Evolutionary conservation across 2,797 vertebrate species (phyloP).

Genomic region (Siniperca undulata): DNA sequence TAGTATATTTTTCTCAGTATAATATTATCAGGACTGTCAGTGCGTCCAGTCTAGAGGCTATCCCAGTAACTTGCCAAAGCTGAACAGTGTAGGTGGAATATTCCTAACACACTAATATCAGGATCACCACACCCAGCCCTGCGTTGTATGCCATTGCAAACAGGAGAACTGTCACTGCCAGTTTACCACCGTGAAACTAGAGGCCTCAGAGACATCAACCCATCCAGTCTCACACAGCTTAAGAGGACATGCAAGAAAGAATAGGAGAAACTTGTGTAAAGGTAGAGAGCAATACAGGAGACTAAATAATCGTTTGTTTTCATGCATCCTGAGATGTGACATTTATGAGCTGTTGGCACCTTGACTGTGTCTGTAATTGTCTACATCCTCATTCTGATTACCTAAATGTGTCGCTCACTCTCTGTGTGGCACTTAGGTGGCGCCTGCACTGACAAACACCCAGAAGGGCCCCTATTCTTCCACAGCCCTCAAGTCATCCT

Average conservation of each 20-base stretch:
- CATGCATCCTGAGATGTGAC: background rate
- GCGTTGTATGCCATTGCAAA: background rate
- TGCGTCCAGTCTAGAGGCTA: background rate
- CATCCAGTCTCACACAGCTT: background rate
- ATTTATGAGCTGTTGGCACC: background rate
- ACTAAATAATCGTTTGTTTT: background rate
- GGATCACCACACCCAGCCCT: background rate
- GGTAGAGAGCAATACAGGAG: background rate
- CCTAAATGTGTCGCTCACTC: conserved; percentile 19
- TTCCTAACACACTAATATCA: background rate
- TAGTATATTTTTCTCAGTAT: background rate
- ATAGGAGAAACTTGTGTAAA: background rate
- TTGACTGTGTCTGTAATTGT: background rate
- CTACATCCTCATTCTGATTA: background rate
- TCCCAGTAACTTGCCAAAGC: background rate
- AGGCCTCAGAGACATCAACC: background rate
- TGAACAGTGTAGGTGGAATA: background rate
- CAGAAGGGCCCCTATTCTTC: conserved; percentile 90
- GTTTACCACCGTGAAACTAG: background rate
- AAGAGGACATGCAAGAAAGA: background rate
- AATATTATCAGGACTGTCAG: background rate
- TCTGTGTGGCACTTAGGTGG: conserved; percentile 50
- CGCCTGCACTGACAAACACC: conserved; percentile 71
- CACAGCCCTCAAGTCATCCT: conserved; percentile 87
- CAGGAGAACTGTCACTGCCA: background rate